A percentile compares a stretch with the other conserved stretches of the same genome.
Conservation (phyloP, 2,888 invertebrate species). For the Oscheius sp. region DNA sequence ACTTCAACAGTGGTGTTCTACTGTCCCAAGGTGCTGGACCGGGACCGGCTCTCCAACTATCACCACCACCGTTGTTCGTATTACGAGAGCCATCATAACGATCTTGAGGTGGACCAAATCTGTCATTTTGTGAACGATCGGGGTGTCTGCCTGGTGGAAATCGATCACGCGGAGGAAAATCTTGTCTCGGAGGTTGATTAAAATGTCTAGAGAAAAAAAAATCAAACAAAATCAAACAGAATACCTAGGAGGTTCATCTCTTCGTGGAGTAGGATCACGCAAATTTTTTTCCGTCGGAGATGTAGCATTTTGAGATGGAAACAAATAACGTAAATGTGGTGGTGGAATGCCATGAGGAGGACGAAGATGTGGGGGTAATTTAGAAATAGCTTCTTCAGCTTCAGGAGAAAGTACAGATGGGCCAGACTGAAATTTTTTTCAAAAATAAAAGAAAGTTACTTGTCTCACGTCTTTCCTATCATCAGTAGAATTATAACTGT, state of each 20-base stretch:
- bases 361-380: slow-evolving; percentile 22
- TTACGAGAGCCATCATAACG: too few relatives aligned
- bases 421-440: neutral
- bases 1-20: too few relatives aligned
- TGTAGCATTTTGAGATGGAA: neutral
- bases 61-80: too few relatives aligned
- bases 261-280: neutral
- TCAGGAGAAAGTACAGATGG: neutral
- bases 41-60: too few relatives aligned
- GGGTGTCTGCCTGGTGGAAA: neutral
- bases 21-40: too few relatives aligned
- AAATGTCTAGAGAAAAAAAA: neutral
- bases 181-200: neutral
- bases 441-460: neutral
- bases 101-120: too few relatives aligned
- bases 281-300: neutral
- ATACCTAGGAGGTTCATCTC: neutral
- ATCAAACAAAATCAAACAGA: neutral
- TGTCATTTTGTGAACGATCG: too few relatives aligned
- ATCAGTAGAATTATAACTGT: neutral
- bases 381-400: slow-evolving; percentile 3
- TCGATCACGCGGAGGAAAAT: neutral
- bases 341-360: slow-evolving; percentile 30
- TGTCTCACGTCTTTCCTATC: neutral
- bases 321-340: slow-evolving; percentile 23